Percentiles rank a stretch among this genome's conserved stretches.
Conservation (phyloP, 2,888 invertebrate species). For the Chymomyza procnemis region DNA sequence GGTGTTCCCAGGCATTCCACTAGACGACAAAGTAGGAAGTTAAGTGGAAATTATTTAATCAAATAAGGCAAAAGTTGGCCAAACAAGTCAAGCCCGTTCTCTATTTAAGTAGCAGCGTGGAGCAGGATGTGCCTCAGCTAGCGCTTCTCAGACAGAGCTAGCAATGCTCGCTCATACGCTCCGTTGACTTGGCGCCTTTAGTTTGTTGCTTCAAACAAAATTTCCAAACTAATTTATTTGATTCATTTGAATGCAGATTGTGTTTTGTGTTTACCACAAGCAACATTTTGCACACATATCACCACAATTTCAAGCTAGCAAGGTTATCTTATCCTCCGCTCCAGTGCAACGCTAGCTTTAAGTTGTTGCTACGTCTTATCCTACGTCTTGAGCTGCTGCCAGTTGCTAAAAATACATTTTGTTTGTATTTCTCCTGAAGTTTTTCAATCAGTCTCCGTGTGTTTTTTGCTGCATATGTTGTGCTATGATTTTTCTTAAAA, state of each 20-base stretch:
- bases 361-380: constrained; percentile 18
- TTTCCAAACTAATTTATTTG: constrained; percentile 66
- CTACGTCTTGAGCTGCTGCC: not conserved
- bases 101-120: not conserved
- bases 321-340: not conserved
- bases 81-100: constrained; percentile 32
- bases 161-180: constrained; percentile 1
- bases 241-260: constrained; percentile 69
- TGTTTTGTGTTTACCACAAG: constrained; percentile 41
- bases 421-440: constrained; percentile 1
- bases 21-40: constrained; percentile 49
- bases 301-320: not conserved
- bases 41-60: constrained; percentile 73
- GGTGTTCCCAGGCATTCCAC: not conserved
- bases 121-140: not conserved
- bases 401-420: constrained; percentile 20
- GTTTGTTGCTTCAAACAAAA: constrained; percentile 37
- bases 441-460: not conserved
- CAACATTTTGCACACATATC: constrained; percentile 1
- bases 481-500: not conserved
- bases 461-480: constrained; percentile 1
- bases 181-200: constrained; percentile 20
- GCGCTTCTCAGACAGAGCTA: constrained; percentile 1
- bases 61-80: constrained; percentile 56
- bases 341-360: constrained; percentile 8